Conservation (phyloP, 2,113 vertebrate genomes). For the Taurulus bubalis region DNA sequence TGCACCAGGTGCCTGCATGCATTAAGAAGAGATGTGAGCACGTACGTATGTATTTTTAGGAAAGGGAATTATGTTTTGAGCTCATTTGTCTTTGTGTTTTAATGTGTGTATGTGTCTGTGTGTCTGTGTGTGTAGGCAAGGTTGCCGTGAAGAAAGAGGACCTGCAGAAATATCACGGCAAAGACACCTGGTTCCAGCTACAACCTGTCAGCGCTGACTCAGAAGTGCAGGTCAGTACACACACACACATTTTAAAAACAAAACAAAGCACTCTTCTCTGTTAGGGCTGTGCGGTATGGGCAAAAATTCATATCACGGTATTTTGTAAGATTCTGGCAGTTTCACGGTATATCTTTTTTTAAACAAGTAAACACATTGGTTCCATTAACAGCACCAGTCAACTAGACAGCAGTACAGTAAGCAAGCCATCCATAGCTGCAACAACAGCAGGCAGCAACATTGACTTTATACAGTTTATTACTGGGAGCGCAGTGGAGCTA, state of each 20-base stretch:
- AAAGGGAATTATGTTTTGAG: slow-evolving; percentile 20
- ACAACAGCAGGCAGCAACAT: too few relatives aligned
- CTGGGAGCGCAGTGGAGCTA: too few relatives aligned
- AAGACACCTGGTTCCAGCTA: slow-evolving; percentile 98
- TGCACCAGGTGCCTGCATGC: slow-evolving; percentile 22
- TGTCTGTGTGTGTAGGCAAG: slow-evolving; percentile 85
- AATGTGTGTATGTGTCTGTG: slow-evolving; percentile 17
- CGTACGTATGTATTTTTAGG: not conserved
- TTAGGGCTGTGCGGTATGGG: too few relatives aligned
- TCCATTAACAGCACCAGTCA: too few relatives aligned
- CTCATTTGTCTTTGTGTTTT: slow-evolving; percentile 49
- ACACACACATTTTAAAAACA: slow-evolving; percentile 18
- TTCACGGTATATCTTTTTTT: too few relatives aligned
- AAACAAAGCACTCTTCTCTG: not conserved
- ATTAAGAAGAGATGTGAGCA: slow-evolving; percentile 26
- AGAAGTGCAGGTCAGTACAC: slow-evolving; percentile 93
- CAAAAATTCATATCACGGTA: too few relatives aligned
- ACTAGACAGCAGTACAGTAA: too few relatives aligned
- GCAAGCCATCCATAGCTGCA: too few relatives aligned
- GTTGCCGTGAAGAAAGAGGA: slow-evolving; percentile 98
- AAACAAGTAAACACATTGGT: too few relatives aligned
- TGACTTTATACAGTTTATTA: too few relatives aligned
- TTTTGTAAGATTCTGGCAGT: too few relatives aligned
- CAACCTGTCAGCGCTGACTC: slow-evolving; percentile 98
- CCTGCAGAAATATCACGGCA: slow-evolving; percentile 95